Percentiles rank a stretch among this genome's conserved stretches.
These are phyloP conservation scores for Glaucomys volans DNA, from an alignment of 2,113 vertebrate genomes.

Conservation along the genomic window DNA sequence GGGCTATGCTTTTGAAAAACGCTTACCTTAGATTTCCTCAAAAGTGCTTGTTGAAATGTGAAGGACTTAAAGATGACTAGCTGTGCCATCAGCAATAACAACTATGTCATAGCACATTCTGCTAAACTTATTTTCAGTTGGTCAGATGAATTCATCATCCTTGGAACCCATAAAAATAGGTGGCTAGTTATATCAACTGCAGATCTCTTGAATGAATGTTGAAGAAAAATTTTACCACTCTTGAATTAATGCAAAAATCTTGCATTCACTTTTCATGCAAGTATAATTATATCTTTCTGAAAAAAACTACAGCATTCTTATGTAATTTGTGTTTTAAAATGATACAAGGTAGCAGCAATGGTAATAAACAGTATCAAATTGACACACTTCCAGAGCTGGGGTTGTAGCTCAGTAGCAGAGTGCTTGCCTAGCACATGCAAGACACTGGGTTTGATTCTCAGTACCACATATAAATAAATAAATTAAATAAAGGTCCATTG, in stretches of 20 bases:
- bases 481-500: no score
- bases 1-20: not conserved
- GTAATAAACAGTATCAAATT: not conserved
- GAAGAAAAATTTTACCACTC: not conserved
- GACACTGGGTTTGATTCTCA: no score
- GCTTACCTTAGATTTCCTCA: not conserved
- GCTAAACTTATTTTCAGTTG: not conserved
- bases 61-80: not conserved
- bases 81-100: not conserved
- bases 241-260: not conserved
- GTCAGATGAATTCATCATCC: not conserved
- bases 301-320: not conserved
- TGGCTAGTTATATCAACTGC: not conserved
- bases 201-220: not conserved
- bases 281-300: not conserved
- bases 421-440: no score
- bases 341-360: not conserved
- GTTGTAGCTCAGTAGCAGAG: no score
- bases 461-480: no score
- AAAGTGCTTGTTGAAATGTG: not conserved
- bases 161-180: not conserved
- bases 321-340: slow-evolving; percentile 26
- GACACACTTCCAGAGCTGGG: not conserved
- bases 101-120: not conserved
- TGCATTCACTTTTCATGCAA: not conserved